Evolutionary conservation across 2,113 vertebrate species (phyloP), one percentile per base, ranked within the genome.

Genomic region (Oplegnathus fasciatus): DNA sequence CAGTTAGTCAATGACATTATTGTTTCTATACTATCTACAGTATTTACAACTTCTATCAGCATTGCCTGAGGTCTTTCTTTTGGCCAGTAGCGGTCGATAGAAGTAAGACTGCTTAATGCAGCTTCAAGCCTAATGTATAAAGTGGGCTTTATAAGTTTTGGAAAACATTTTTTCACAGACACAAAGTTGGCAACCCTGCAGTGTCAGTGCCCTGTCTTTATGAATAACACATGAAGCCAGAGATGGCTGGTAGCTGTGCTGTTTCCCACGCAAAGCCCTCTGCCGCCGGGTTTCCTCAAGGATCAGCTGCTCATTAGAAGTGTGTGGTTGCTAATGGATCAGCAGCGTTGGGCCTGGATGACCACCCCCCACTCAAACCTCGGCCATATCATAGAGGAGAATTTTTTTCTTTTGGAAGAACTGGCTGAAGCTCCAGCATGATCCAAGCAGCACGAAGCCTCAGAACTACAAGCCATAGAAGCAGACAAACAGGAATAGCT

Each of bases 301-400:
- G 73, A 86, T 90, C 85, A 79, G 89, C 80, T 60, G 84, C 86
- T 92, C 80, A 82, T 84, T 90, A 89, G 50, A 80, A 42, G 54
- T 17, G 57, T 85, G 79, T 79, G 81, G 67, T 40, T 67, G 50
- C 75, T 87, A 88, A 91, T 86, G 88, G 83, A 91, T 91, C 62
- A 9, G 32, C 17, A 2, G 42, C 17, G n/a, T 62, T 22, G 46
- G 34, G 48, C 66, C 55, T 72, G 55, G 61, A 28, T 52, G 74
- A 84, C 70, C 70, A 69, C 9, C 48, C 58, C 3, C 18, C 7
- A n/a, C 61, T 18, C 54, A 52, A 86, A 42, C 15, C 44, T 26
- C 5, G 30, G 20, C 61, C 44, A 24, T 57, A 54, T 72, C 28
- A 1, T n/a, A 60, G 18, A 82, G 20, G 50, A 40, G 28, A 44